A percentile compares a stretch with the other conserved stretches of the same genome.
phyloP scores from a whole-genome alignment of 2,113 vertebrate species.

The Collichthys lucidus region DNA sequence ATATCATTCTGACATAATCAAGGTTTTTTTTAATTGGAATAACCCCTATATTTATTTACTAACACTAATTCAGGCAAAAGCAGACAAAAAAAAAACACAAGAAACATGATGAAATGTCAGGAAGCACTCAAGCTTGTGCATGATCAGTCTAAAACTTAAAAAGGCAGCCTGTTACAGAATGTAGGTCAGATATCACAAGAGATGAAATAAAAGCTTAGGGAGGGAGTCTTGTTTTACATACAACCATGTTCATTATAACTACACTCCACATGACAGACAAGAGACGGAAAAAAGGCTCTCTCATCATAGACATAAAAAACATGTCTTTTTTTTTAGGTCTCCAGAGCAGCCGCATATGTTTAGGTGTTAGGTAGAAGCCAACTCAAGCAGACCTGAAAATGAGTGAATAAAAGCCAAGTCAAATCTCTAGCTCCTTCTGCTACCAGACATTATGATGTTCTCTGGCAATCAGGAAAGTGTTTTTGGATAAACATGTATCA shows the following conservation, averaged over 20 bases:
- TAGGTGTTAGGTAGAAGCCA: conserved; percentile 4
- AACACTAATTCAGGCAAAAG: neutral
- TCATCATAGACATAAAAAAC: conserved; percentile 25
- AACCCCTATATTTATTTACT: neutral
- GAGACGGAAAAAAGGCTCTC: neutral
- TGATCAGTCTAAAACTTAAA: conserved; percentile 33
- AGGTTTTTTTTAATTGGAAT: neutral
- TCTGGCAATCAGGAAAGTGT: conserved; percentile 29
- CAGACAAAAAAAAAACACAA: neutral
- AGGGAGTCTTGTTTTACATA: conserved; percentile 16
- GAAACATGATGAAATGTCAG: neutral
- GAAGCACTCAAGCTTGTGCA: neutral
- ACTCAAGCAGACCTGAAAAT: conserved; percentile 1
- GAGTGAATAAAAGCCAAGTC: conserved; percentile 13
- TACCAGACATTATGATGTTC: neutral
- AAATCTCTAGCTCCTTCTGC: neutral
- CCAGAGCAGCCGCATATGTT: conserved; percentile 1
- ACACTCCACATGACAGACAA: neutral
- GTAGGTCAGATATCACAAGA: conserved; percentile 54
- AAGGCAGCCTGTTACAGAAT: conserved; percentile 34
- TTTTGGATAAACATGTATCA: neutral
- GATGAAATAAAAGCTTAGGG: conserved; percentile 33
- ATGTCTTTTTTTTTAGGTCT: neutral
- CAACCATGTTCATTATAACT: conserved; percentile 11
- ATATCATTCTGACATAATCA: neutral